Conservation (phyloP, 2,797 vertebrate genomes). For the Takifugu ocellatus region DNA sequence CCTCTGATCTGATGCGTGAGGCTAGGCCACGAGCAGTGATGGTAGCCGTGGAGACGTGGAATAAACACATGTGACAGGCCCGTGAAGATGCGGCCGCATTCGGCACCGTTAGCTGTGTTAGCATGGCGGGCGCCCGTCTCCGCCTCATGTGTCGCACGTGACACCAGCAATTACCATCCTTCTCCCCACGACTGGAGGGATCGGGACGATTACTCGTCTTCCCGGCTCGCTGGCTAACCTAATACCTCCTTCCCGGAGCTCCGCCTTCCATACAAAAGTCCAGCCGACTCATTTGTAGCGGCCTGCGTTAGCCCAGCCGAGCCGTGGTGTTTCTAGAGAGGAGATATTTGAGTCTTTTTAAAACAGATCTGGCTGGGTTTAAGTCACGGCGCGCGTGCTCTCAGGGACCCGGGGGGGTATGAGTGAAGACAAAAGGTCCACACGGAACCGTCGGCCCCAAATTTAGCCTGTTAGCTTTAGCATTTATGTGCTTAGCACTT, state of each 20-base stretch:
- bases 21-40: slow-evolving; percentile 21
- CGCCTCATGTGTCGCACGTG: slow-evolving; percentile 42
- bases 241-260: slow-evolving; percentile 34
- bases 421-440: too few relatives aligned
- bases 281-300: slow-evolving; percentile 42
- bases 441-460: too few relatives aligned
- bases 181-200: slow-evolving; percentile 54
- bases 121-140: slow-evolving; percentile 52
- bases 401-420: too few relatives aligned
- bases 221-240: slow-evolving; percentile 35
- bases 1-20: slow-evolving; percentile 21
- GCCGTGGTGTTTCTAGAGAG: slow-evolving; percentile 1
- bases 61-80: slow-evolving; percentile 44
- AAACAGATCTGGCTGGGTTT: too few relatives aligned
- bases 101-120: slow-evolving; percentile 54
- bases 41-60: slow-evolving; percentile 37
- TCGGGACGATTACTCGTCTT: slow-evolving; percentile 32
- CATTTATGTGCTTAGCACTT: too few relatives aligned
- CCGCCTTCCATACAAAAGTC: slow-evolving; percentile 25
- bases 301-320: slow-evolving; percentile 3
- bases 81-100: slow-evolving; percentile 46
- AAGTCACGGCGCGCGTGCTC: too few relatives aligned
- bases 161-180: slow-evolving; percentile 57
- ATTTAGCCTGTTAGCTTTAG: too few relatives aligned
- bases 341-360: slow-evolving; percentile 4